Conservation (phyloP, 2,797 vertebrate genomes). For the Microctenopoma lineatum region DNA sequence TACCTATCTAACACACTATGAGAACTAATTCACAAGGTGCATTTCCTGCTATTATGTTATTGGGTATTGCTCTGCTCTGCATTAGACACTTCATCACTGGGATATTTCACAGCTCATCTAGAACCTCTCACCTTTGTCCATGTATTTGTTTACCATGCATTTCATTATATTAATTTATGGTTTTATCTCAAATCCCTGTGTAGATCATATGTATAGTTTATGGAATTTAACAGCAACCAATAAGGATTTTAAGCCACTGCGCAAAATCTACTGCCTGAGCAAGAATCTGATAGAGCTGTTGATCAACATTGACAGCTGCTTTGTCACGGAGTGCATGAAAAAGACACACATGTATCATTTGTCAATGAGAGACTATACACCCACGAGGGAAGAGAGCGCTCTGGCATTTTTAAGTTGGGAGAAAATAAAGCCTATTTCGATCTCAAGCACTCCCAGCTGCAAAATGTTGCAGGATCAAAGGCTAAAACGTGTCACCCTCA, state of each 20-base stretch:
- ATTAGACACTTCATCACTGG: constrained; percentile 30
- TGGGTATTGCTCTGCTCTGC: constrained; percentile 28
- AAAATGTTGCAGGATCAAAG: constrained; percentile 58
- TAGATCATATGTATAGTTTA: background rate
- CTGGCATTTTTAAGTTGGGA: constrained; percentile 2
- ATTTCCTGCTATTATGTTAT: constrained; percentile 52
- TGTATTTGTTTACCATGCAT: constrained; percentile 35
- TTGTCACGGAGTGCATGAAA: constrained; percentile 41
- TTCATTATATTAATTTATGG: constrained; percentile 2
- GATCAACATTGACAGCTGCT: constrained; percentile 46
- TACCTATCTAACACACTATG: constrained; percentile 51
- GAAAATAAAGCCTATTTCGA: constrained; percentile 28
- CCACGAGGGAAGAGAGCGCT: constrained; percentile 4
- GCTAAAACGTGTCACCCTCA: constrained; percentile 61
- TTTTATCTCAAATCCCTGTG: constrained; percentile 10
- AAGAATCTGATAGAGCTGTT: constrained; percentile 30
- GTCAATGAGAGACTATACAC: constrained; percentile 20
- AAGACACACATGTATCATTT: constrained; percentile 29
- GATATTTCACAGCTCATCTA: constrained; percentile 18
- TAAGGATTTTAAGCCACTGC: constrained; percentile 10
- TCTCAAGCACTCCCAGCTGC: constrained; percentile 36
- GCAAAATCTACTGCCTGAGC: constrained; percentile 12
- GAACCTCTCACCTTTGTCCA: background rate
- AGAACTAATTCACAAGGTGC: constrained; percentile 61
- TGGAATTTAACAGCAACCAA: constrained; percentile 15